A percentile compares a stretch with the other conserved stretches of the same genome.
These are phyloP conservation scores for Drosophila pseudotalamancana DNA, from an alignment of 2,888 invertebrate species.

Conservation along the genomic window DNA sequence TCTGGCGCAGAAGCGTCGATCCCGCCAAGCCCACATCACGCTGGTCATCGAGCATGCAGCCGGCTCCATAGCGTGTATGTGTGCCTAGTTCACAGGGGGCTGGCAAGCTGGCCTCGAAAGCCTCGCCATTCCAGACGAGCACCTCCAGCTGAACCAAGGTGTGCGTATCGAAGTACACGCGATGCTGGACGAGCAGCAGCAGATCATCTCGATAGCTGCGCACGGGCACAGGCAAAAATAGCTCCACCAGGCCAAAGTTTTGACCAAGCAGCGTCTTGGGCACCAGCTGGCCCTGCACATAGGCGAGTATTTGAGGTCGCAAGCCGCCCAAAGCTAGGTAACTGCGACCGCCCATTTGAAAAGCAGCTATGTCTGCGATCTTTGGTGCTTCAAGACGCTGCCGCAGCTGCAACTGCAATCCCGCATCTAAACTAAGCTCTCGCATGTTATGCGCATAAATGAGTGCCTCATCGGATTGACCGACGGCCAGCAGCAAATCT, in stretches of 20 bases:
- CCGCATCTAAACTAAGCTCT: conserved; percentile 33
- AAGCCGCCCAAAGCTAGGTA: conserved; percentile 82
- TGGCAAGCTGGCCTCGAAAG: conserved; percentile 80
- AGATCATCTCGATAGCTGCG: conserved; percentile 84
- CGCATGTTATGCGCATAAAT: conserved; percentile 79
- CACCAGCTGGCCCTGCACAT: conserved; percentile 78
- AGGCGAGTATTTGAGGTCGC: conserved; percentile 81
- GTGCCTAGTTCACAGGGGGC: conserved; percentile 79
- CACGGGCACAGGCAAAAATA: conserved; percentile 81
- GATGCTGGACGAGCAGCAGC: conserved; percentile 84
- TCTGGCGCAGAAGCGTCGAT: conserved; percentile 68
- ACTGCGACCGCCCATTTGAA: conserved; percentile 83
- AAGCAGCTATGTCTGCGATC: conserved; percentile 75
- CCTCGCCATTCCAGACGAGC: conserved; percentile 84
- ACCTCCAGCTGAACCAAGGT: conserved; percentile 80
- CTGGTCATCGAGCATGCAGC: conserved; percentile 81
- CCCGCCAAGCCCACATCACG: conserved; percentile 80
- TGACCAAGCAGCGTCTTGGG: conserved; percentile 81
- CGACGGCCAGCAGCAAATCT: conserved; percentile 80
- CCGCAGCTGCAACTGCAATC: conserved; percentile 62
- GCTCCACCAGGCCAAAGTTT: conserved; percentile 82
- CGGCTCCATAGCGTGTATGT: conserved; percentile 67
- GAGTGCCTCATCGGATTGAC: conserved; percentile 71
- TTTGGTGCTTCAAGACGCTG: conserved; percentile 65
- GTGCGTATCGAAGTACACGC: conserved; percentile 82